Base-by-base conservation (phyloP, 2,888 invertebrate genomes). In the Leucophora obtusa region DNA sequence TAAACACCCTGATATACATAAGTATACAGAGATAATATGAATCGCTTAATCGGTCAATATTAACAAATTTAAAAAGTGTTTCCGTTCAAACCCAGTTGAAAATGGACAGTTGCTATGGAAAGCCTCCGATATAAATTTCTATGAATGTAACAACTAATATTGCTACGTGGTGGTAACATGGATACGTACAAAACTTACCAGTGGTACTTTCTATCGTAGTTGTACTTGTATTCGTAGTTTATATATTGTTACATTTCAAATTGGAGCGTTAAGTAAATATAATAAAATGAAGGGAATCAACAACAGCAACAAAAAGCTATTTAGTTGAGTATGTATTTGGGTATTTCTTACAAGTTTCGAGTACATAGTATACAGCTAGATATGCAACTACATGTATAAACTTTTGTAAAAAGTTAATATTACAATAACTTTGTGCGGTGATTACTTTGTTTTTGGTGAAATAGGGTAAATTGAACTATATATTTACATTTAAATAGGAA, bases 241-340 rank as follows among this genome's bases (percentile, higher is more conserved):
- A 18, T 18, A 53, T 35, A 38, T 71, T 71, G 51, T 33, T 65
- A 70, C 38, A 51, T 77, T 59, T 70, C 50, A 63, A 72, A 65
- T 56, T 82, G 75, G 76, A 82, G 82, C 79, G 75, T 69, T 79
- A 79, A 79, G 75, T 75, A 79, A 82, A 82, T 79, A 82, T 79
- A 79, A 82, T 82, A 82, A 82, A 79, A 65, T 56, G 58, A 65
- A 53, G 38, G 33, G 14, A 63, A 63, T 11, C 17, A 51, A 35
- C 33, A 65, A 65, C 15, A 33, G 38, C 7, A 53, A 8, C 33
- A 56, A 15, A 56, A 33, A 47, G 43, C n/a, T 47, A 4, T 47
- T 47, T n/a, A 47, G 43, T 47, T 47, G 14, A 47, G n/a, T 47
- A 1, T 47, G 11, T 47, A 11, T 38, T 38, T 38, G 38, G 38